Evolutionary conservation across 2,113 vertebrate species (phyloP), one percentile per base, ranked within the genome.

Genomic region (Tupaia chinensis): DNA sequence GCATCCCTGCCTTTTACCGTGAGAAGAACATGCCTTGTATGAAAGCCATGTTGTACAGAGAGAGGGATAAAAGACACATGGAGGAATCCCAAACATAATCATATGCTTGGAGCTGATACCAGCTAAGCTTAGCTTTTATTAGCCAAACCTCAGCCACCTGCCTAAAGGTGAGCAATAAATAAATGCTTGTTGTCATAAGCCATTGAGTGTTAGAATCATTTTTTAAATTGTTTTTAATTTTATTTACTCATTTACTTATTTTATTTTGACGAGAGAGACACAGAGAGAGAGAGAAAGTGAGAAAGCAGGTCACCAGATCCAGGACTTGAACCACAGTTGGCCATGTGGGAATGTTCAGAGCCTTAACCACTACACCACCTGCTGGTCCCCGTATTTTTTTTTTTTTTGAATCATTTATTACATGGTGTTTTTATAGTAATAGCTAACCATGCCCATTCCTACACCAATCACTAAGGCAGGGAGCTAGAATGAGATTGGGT

Each of bases 141-240:
- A 69, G 84, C 65, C 29, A 74, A 61, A 66, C 72, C 73, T 79
- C 22, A 96, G 80, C 20, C 65, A 83, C 25, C 4, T 74, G 16
- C 8, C 89, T 74, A 79, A 95, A 92, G 23, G 60, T 70, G 70
- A 87, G 58, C 53, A 94, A 27, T 34, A 86, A 85, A 90, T n/a
- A 74, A 78, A 78, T 66, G 29, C 22, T 60, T 77, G 14, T 85
- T 77, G 34, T 87, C 89, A 32, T 65, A 92, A 97, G 60, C 23
- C 58, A 60, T 27, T 34, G 60, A 23, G 27, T 82, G 83, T 93
- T 83, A 61, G 88, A 65, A 66, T 83, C 27, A 44, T 44, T 44
- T 44, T 44, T 44, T 44, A 44, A 4, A 44, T 44, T 44, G 44
- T 44, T 44, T 44, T 44, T 44, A 44, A 44, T 44, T 44, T 44